Base-by-base conservation (phyloP, 1,140 invertebrate genomes). In the Wiebesia pumilae region DNA sequence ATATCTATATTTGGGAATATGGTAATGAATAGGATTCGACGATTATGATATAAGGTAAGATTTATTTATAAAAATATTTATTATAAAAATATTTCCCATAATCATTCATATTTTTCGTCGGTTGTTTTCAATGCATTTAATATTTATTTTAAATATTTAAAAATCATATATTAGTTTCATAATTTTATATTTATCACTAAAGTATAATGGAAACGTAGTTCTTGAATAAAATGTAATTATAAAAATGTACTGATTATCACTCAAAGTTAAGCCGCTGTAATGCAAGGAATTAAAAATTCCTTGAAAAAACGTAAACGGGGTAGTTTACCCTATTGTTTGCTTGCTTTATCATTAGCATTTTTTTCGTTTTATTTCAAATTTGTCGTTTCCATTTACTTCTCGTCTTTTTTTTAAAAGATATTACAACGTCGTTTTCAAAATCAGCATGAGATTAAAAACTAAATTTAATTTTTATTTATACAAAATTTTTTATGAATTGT, bases 301-400 rank as follows among this genome's bases (percentile, higher is more conserved):
- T 58, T 27, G 0, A n/a, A 67, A 81, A 43, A 43, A 43, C 43
- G 79, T 65, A 40, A 81, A 81, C 27, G 79, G 67, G 58, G 54
- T 81, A 58, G 38, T 38, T 58, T 40, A 3, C 43, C 67, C 58
- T 33, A 81, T 81, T 81, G 35, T 81, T 67, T 67, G 58, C 79
- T 43, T 35, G 33, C 33, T 47, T 80, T 35, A 62, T 62, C 78
- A 38, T 80, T 80, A 80, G 51, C 16, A 80, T 3, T 35, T 62
- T 80, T 35, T 78, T 3, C 40, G 3, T 62, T 27, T 80, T 78
- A 10, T 78, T n/a, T 78, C 47, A 51, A 27, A 47, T 78, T 78
- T 47, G 19, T n/a, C 19, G 19, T 75, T 40, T 38, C 12, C 14
- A 71, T 75, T 40, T 38, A 75, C 38, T 40, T 78, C 30, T 33